A percentile compares a stretch with the other conserved stretches of the same genome.
phyloP scores from a whole-genome alignment of 2,888 invertebrate species.

The Adelognathus sp. region DNA sequence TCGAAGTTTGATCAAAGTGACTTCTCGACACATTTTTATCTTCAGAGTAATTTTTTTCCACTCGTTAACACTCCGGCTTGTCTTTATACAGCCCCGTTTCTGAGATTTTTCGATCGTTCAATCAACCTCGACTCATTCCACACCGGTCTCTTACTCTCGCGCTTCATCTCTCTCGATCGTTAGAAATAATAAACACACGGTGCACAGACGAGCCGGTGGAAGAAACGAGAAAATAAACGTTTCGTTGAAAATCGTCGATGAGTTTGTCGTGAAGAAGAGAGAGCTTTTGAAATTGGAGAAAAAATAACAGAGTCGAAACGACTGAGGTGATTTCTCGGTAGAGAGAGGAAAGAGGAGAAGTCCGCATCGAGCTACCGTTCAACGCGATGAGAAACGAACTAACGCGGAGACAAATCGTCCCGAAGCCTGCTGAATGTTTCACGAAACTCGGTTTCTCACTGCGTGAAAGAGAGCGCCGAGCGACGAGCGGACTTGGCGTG shows the following conservation, averaged over 20 bases:
- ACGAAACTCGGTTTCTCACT: conserved; percentile 12
- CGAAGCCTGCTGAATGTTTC: conserved; percentile 1
- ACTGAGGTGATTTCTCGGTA: background rate
- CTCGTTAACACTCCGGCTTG: background rate
- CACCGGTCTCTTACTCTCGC: background rate
- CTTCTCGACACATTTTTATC: background rate
- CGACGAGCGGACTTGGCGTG: background rate
- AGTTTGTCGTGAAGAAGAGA: conserved; percentile 9
- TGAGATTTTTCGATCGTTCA: background rate
- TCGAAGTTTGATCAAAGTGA: background rate
- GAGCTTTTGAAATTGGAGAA: conserved; percentile 38
- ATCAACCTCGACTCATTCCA: background rate
- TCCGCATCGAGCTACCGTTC: conserved; percentile 3
- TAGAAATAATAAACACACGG: conserved; percentile 35
- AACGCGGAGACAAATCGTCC: conserved; percentile 52
- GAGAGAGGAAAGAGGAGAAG: background rate
- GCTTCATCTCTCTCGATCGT: conserved; percentile 16
- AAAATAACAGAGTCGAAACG: conserved; percentile 20
- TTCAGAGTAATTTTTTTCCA: background rate
- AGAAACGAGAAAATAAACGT: conserved; percentile 40
- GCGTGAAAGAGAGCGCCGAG: no score
- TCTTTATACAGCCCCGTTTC: background rate
- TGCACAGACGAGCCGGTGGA: background rate
- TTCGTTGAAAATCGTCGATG: conserved; percentile 20
- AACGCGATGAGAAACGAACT: conserved; percentile 36